Percentiles rank a stretch among this genome's conserved stretches.
These are phyloP conservation scores for Lethocerus indicus DNA, from an alignment of 1,140 invertebrate genomes.

Conservation along the genomic window DNA sequence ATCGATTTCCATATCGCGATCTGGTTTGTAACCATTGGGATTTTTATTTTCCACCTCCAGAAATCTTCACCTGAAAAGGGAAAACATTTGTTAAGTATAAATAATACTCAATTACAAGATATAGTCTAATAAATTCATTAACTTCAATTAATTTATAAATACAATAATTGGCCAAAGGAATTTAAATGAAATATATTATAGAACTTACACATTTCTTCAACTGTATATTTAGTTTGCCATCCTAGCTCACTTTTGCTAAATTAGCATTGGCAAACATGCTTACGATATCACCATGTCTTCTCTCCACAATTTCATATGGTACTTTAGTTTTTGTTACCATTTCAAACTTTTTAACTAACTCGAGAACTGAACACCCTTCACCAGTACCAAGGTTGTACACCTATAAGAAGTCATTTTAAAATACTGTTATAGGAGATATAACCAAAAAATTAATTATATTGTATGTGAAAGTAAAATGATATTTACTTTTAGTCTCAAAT, in stretches of 20 bases:
- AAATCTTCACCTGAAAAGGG: constrained; percentile 55
- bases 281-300: constrained; percentile 65
- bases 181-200: constrained; percentile 8
- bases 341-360: constrained; percentile 65
- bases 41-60: constrained; percentile 77
- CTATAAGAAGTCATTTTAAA: constrained; percentile 23
- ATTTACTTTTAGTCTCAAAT: constrained; percentile 39
- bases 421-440: not conserved
- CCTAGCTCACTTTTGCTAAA: constrained; percentile 56
- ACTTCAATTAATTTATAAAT: no score
- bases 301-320: constrained; percentile 46
- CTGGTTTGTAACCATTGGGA: constrained; percentile 52
- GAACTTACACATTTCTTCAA: constrained; percentile 81
- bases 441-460: not conserved
- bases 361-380: constrained; percentile 63
- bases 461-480: not conserved
- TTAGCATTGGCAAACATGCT: constrained; percentile 63
- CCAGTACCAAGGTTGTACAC: constrained; percentile 84
- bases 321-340: constrained; percentile 54
- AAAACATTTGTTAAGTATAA: constrained; percentile 3
- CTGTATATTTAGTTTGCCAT: constrained; percentile 49
- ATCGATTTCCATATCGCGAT: no score
- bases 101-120: not conserved
- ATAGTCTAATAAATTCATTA: not conserved
- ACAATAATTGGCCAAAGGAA: constrained; percentile 3